These are phyloP conservation scores for Patella pellucida DNA, from an alignment of 2,888 invertebrate genomes.

Conservation along the genomic window DNA sequence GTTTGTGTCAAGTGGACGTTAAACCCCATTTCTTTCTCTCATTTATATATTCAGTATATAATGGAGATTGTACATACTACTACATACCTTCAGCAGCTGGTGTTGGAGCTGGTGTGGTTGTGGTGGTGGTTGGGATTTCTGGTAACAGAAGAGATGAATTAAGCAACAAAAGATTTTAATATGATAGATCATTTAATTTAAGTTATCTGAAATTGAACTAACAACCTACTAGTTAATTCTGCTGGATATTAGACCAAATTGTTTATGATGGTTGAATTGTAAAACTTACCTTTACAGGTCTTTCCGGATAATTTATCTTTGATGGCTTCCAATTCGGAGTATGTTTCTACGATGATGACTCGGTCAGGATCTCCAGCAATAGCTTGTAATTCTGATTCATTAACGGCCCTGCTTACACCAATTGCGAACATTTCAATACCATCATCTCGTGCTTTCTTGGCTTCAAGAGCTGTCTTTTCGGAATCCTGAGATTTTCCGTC, in stretches of 20 bases:
- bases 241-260: too few relatives aligned
- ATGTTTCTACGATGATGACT: slow-evolving; percentile 31
- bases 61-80: too few relatives aligned
- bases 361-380: slow-evolving; percentile 30
- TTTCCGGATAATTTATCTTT: slow-evolving; percentile 24
- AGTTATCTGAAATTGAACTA: too few relatives aligned
- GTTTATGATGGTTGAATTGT: too few relatives aligned
- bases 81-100: neutral
- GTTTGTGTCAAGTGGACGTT: too few relatives aligned
- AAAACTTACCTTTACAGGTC: slow-evolving; percentile 24
- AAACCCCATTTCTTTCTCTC: too few relatives aligned
- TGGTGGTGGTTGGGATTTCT: slow-evolving; percentile 3
- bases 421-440: slow-evolving; percentile 36
- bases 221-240: too few relatives aligned
- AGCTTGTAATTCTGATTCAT: slow-evolving; percentile 27
- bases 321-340: slow-evolving; percentile 32
- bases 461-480: slow-evolving; percentile 25
- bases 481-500: neutral
- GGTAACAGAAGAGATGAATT: neutral
- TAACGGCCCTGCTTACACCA: slow-evolving; percentile 31
- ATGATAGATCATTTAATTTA: too few relatives aligned
- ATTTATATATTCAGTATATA: too few relatives aligned
- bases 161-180: too few relatives aligned
- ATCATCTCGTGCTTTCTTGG: slow-evolving; percentile 14
- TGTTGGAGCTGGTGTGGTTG: neutral